These are phyloP conservation scores for Verasper variegatus DNA, from an alignment of 2,113 vertebrate species.

Conservation along the genomic window DNA sequence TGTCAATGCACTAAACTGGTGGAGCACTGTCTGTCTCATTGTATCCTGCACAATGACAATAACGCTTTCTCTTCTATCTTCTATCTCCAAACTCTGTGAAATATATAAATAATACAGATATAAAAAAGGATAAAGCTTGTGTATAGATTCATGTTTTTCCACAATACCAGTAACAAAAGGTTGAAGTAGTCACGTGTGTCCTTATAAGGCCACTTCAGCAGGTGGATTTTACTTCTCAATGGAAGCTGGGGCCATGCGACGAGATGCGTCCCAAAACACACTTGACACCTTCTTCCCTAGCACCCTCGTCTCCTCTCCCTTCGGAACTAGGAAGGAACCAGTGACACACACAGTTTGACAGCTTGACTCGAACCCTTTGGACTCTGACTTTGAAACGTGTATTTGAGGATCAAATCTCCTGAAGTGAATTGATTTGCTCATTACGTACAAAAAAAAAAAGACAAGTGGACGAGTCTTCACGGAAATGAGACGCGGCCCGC, in stretches of 20 bases:
- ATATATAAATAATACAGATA: neutral
- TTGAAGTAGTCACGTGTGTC: neutral
- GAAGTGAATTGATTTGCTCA: too few relatives aligned
- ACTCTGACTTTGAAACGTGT: too few relatives aligned
- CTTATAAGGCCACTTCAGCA: conserved; percentile 10
- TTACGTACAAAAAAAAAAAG: too few relatives aligned
- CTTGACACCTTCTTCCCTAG: neutral
- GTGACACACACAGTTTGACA: too few relatives aligned
- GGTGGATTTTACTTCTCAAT: neutral
- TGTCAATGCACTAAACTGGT: too few relatives aligned
- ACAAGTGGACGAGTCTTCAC: too few relatives aligned
- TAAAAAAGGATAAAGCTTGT: neutral
- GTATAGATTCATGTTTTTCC: neutral
- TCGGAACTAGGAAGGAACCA: neutral
- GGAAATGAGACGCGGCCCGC: neutral
- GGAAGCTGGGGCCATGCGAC: neutral
- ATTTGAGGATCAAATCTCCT: too few relatives aligned
- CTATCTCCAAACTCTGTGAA: too few relatives aligned
- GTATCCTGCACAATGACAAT: too few relatives aligned
- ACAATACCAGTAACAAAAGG: neutral
- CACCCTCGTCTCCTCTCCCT: neutral
- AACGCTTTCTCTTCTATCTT: too few relatives aligned
- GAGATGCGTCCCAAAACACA: neutral
- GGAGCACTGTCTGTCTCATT: too few relatives aligned
- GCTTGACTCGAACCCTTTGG: too few relatives aligned